These are phyloP conservation scores for Eulithis prunata DNA, from an alignment of 2,888 invertebrate species.

Conservation along the genomic window DNA sequence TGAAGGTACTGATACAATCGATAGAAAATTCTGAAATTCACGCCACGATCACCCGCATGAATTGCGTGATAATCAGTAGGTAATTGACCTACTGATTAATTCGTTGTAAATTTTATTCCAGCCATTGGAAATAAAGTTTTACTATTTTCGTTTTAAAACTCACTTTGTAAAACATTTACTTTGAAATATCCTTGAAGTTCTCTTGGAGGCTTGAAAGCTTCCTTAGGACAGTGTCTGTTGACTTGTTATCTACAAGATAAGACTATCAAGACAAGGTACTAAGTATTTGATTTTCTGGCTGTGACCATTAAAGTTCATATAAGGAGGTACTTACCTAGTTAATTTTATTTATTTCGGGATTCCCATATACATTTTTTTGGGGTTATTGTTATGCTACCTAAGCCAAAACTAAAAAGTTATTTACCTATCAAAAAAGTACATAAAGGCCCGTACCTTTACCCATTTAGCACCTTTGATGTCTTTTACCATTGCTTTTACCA, in stretches of 20 bases:
- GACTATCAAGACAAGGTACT: slow-evolving; percentile 16
- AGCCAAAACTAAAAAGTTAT: too few relatives aligned
- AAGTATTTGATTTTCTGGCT: slow-evolving; percentile 17
- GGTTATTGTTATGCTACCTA: background rate
- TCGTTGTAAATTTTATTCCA: background rate
- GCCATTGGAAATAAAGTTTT: too few relatives aligned
- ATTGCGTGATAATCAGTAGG: slow-evolving; percentile 4
- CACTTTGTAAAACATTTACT: too few relatives aligned
- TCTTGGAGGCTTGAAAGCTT: slow-evolving; percentile 2
- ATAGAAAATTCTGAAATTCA: slow-evolving; percentile 22
- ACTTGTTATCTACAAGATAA: slow-evolving; percentile 27
- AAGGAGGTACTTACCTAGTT: background rate
- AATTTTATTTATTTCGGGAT: background rate
- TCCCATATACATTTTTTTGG: background rate
- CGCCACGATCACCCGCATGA: slow-evolving; percentile 26
- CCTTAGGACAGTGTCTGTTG: slow-evolving; percentile 9
- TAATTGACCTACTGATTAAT: slow-evolving; percentile 10
- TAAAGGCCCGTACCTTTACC: too few relatives aligned
- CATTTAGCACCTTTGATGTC: too few relatives aligned
- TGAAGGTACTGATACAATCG: slow-evolving; percentile 2
- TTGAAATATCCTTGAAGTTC: background rate
- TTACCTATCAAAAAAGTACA: too few relatives aligned
- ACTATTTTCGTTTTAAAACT: too few relatives aligned
- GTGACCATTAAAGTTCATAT: background rate
- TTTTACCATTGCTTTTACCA: too few relatives aligned